A percentile compares a stretch with the other conserved stretches of the same genome.
Conservation (phyloP, 2,888 invertebrate species). For the Heliothis peltigera region DNA sequence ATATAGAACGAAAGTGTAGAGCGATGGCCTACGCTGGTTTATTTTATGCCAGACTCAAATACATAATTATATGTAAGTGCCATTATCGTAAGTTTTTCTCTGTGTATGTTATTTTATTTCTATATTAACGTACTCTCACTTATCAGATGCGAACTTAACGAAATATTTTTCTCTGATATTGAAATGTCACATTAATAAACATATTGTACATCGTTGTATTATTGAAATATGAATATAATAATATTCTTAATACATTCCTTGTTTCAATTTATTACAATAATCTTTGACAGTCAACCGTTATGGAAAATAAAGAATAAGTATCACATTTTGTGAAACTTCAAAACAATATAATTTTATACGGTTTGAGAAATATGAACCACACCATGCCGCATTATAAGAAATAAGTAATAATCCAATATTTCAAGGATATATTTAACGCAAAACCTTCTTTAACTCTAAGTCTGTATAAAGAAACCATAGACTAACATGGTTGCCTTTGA, state of each 20-base stretch:
- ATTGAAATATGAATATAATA: too few relatives aligned
- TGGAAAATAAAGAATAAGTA: conserved; percentile 5
- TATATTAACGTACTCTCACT: too few relatives aligned
- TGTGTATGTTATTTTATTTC: too few relatives aligned
- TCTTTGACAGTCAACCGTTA: conserved; percentile 19
- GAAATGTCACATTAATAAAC: too few relatives aligned
- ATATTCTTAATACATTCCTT: too few relatives aligned
- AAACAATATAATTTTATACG: neutral
- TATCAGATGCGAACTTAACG: too few relatives aligned
- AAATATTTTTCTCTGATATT: too few relatives aligned
- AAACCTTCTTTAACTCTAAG: neutral
- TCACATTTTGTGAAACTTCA: conserved; percentile 5
- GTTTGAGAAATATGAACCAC: neutral
- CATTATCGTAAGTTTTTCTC: too few relatives aligned
- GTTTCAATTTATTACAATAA: conserved; percentile 13
- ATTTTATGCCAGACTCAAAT: neutral
- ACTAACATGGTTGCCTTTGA: conserved; percentile 17
- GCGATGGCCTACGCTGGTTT: conserved; percentile 14
- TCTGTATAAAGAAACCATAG: conserved; percentile 11
- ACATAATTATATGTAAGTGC: too few relatives aligned
- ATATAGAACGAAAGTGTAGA: conserved; percentile 31
- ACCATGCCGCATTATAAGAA: too few relatives aligned
- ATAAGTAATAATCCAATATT: too few relatives aligned
- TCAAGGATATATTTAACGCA: neutral
- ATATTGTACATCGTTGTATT: too few relatives aligned